Conservation (phyloP, 2,888 invertebrate genomes). For the Neoitamus cyanurus region DNA sequence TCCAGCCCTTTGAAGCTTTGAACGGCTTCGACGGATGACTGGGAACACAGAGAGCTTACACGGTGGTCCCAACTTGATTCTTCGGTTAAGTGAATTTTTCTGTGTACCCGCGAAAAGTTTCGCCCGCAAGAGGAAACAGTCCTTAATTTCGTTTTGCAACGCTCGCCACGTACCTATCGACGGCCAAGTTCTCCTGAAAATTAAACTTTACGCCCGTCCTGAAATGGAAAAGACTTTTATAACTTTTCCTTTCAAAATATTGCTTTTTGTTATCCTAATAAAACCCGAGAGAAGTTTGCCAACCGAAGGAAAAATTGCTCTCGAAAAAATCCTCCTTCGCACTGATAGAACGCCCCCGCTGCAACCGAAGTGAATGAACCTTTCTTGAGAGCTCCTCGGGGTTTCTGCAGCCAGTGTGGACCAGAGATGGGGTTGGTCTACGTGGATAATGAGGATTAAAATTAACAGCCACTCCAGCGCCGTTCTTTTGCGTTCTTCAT, state of each 20-base stretch:
- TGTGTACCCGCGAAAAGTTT: not conserved
- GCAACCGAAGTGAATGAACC: not conserved
- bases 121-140: not conserved
- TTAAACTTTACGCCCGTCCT: not conserved
- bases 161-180: not conserved
- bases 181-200: not conserved
- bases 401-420: not conserved
- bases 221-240: slow-evolving; percentile 2
- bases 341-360: not conserved
- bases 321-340: not conserved
- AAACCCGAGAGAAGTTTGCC: not conserved
- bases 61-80: not conserved
- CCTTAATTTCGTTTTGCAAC: not conserved
- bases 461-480: slow-evolving; percentile 4
- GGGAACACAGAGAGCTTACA: not conserved
- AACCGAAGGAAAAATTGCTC: not conserved
- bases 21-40: not conserved
- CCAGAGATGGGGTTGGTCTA: not conserved
- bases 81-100: not conserved
- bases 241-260: slow-evolving; percentile 13
- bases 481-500: not conserved
- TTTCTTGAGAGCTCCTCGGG: not conserved
- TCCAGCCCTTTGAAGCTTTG: not conserved
- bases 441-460: slow-evolving; percentile 15
- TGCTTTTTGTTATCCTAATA: not conserved